Conservation (phyloP, 2,113 vertebrate species). For the Telmatochromis sp. region DNA sequence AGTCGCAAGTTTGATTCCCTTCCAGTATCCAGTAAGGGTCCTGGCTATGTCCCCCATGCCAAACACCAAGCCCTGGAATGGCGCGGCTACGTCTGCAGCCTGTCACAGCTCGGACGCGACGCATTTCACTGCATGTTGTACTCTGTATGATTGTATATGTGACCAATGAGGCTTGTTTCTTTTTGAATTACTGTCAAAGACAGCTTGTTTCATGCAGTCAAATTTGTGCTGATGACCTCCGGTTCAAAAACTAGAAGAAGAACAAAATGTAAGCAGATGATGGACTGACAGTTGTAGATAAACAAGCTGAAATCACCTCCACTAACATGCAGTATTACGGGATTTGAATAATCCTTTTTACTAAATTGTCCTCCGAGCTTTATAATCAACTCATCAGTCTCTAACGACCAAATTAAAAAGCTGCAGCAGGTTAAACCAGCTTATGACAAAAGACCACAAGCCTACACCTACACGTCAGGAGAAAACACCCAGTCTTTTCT, state of each 20-base stretch:
- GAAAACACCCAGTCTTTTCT: not conserved
- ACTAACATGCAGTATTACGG: not conserved
- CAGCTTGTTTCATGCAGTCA: not conserved
- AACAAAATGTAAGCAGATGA: not conserved
- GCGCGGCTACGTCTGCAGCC: not conserved
- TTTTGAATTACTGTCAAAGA: not conserved
- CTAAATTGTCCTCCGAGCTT: not conserved
- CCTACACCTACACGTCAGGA: not conserved
- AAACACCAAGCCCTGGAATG: not conserved
- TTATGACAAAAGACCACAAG: not conserved
- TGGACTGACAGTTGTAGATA: not conserved
- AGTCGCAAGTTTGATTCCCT: not conserved
- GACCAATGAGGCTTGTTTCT: not conserved
- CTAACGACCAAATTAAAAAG: not conserved
- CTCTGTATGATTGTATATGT: not conserved
- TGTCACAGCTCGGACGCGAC: not conserved
- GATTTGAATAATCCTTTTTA: conserved; percentile 1
- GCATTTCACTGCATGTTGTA: not conserved
- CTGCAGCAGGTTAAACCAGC: not conserved
- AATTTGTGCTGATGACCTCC: not conserved
- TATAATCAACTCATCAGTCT: not conserved
- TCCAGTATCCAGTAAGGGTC: not conserved
- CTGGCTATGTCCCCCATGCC: not conserved
- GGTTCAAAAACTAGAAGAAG: not conserved
- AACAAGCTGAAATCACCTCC: not conserved